Evolutionary conservation across 2,113 vertebrate species (phyloP).

Genomic region (Actenoides hombroni): DNA sequence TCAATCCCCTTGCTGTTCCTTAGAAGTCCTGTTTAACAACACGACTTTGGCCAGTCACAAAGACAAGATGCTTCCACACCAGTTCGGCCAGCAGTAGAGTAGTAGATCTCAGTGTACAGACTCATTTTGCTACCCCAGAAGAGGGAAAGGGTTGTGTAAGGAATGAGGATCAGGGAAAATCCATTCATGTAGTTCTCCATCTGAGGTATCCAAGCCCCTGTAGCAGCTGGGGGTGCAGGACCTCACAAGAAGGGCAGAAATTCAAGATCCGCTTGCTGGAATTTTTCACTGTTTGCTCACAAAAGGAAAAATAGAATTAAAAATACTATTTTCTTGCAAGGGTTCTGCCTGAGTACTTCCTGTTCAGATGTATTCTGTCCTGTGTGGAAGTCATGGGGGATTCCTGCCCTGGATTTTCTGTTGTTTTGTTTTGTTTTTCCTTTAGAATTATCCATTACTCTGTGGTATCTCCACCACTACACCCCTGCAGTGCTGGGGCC

Average conservation of each 20-base stretch:
- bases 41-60: too few relatives aligned
- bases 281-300: neutral
- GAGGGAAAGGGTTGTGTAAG: neutral
- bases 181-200: neutral
- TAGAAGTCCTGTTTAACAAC: too few relatives aligned
- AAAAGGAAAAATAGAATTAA: neutral
- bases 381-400: neutral
- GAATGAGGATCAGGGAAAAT: neutral
- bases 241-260: neutral
- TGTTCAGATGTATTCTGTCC: neutral
- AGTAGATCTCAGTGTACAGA: too few relatives aligned
- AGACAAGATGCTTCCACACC: too few relatives aligned
- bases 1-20: too few relatives aligned
- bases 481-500: too few relatives aligned
- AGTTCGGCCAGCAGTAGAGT: too few relatives aligned
- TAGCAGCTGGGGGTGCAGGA: neutral
- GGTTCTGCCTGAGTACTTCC: neutral
- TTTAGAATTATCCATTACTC: neutral
- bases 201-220: neutral
- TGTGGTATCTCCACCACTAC: too few relatives aligned
- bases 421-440: neutral
- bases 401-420: neutral
- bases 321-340: neutral
- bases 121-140: neutral
- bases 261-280: neutral